Evolutionary conservation across 2,888 invertebrate species (phyloP).

Genomic region (Bimastos eiseni): DNA sequence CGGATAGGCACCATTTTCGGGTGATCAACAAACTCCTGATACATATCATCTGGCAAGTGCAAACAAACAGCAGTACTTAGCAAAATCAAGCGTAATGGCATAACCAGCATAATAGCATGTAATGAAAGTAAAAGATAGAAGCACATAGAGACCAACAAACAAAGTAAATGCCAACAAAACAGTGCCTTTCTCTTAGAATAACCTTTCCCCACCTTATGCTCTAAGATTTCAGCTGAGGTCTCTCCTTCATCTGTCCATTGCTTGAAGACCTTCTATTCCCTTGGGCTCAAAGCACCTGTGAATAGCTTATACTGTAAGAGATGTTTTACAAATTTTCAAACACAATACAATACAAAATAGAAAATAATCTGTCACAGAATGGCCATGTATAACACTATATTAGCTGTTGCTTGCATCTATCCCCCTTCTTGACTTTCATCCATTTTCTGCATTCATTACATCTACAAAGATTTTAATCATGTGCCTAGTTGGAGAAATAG

Average conservation of each 20-base stretch:
- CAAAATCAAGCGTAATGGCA: background rate
- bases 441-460: background rate
- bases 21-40: conserved; percentile 80
- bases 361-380: background rate
- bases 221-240: too few relatives aligned
- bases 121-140: background rate
- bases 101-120: background rate
- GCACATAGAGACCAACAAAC: background rate
- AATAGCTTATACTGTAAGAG: too few relatives aligned
- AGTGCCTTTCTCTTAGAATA: too few relatives aligned
- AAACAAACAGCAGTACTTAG: background rate
- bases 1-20: conserved; percentile 81
- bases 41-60: conserved; percentile 71
- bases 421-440: background rate
- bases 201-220: too few relatives aligned
- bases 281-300: too few relatives aligned
- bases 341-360: too few relatives aligned
- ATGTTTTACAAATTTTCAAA: too few relatives aligned
- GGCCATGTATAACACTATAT: background rate
- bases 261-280: too few relatives aligned
- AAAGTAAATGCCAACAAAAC: background rate
- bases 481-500: too few relatives aligned
- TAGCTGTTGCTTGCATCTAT: background rate
- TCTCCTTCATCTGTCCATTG: too few relatives aligned
- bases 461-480: too few relatives aligned